Conservation (phyloP, 2,113 vertebrate genomes). For the Phylloscopus whistleri region DNA sequence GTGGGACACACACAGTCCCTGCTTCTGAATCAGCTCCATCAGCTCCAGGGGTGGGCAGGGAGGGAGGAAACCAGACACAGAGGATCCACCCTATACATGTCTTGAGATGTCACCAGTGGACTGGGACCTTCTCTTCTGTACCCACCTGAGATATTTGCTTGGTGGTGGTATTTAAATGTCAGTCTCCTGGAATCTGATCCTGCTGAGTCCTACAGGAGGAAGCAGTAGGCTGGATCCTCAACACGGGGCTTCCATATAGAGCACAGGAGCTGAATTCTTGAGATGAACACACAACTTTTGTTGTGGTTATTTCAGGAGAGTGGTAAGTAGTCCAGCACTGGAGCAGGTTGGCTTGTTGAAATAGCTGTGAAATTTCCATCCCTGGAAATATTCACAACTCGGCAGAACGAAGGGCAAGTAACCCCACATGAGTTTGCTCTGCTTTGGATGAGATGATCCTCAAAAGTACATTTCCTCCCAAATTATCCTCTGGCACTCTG, state of each 20-base stretch:
- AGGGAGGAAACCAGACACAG: neutral
- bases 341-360: neutral
- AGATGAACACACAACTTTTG: neutral
- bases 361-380: neutral
- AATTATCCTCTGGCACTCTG: neutral
- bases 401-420: neutral
- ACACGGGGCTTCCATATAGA: neutral
- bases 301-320: neutral
- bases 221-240: neutral
- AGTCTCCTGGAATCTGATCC: neutral
- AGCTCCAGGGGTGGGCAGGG: neutral
- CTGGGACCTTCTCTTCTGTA: neutral
- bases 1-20: neutral
- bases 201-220: neutral
- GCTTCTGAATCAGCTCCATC: neutral
- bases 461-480: neutral
- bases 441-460: neutral
- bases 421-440: neutral
- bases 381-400: neutral
- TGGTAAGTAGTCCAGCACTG: neutral
- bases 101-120: neutral
- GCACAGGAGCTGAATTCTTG: neutral
- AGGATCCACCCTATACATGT: rapidly evolving
- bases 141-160: neutral
- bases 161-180: neutral